Evolutionary conservation across 2,888 invertebrate genomes (phyloP).

Genomic region (Andrena chrysosceles): DNA sequence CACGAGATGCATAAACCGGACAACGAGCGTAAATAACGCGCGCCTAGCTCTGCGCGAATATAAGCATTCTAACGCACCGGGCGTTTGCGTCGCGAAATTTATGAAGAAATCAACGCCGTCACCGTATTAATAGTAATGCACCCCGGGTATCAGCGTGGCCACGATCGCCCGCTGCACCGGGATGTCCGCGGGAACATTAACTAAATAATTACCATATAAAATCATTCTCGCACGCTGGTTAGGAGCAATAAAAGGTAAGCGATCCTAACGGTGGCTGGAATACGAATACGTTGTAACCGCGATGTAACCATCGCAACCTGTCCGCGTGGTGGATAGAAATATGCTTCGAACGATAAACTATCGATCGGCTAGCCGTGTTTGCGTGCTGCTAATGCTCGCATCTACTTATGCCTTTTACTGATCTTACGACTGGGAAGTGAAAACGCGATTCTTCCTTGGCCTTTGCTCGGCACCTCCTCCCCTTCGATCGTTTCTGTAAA

Average conservation of each 20-base stretch:
- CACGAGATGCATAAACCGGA: conserved; percentile 37
- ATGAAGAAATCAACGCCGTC: conserved; percentile 48
- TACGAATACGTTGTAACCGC: conserved; percentile 34
- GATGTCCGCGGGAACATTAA: conserved; percentile 35
- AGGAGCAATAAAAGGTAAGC: conserved; percentile 62
- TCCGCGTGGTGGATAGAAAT: conserved; percentile 32
- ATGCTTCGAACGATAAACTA: conserved; percentile 38
- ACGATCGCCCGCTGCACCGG: conserved; percentile 7
- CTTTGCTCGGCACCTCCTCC: background rate
- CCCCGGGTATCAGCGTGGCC: conserved; percentile 22
- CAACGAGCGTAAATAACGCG: conserved; percentile 39
- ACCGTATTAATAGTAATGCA: conserved; percentile 36
- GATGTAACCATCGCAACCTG: conserved; percentile 27
- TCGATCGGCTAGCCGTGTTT: conserved; percentile 28
- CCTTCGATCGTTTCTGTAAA: background rate
- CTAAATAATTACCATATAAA: conserved; percentile 65
- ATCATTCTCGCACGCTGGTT: conserved; percentile 49
- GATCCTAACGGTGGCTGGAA: conserved; percentile 47
- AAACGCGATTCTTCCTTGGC: conserved; percentile 12
- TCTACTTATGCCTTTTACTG: conserved; percentile 17
- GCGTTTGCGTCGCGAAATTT: conserved; percentile 50
- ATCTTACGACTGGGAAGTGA: background rate
- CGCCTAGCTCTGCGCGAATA: background rate
- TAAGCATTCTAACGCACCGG: conserved; percentile 21
- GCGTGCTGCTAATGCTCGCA: conserved; percentile 15